A percentile compares a stretch with the other conserved stretches of the same genome.
These are phyloP conservation scores for Hystrix brachyura DNA, from an alignment of 2,113 vertebrate genomes.

Conservation along the genomic window DNA sequence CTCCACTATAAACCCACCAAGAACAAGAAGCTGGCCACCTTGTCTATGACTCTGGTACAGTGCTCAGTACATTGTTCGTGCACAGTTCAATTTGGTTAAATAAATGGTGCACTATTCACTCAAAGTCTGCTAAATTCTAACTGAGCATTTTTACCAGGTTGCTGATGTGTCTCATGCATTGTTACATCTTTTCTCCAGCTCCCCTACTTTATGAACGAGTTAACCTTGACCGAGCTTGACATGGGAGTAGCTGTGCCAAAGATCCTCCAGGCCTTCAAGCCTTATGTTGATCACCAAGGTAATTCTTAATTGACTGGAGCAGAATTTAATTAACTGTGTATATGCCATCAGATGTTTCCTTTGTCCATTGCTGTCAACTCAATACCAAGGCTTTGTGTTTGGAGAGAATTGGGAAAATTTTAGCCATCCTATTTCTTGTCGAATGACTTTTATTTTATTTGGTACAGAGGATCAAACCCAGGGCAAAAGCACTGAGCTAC, in stretches of 20 bases:
- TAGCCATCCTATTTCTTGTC: background rate
- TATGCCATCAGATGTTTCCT: background rate
- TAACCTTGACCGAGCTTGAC: slow-evolving; percentile 97
- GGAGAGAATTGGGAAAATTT: background rate
- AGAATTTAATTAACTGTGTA: background rate
- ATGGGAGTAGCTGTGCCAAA: slow-evolving; percentile 98
- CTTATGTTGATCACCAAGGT: slow-evolving; percentile 97
- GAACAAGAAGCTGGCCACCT: background rate
- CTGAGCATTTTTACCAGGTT: background rate
- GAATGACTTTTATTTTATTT: background rate
- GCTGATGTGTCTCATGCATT: slow-evolving; percentile 33
- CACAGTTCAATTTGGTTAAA: background rate
- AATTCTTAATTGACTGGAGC: slow-evolving; percentile 68
- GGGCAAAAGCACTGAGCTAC: background rate
- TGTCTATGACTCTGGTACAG: accelerated
- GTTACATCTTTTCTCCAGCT: slow-evolving; percentile 88
- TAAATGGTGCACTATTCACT: background rate
- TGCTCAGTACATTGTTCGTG: background rate
- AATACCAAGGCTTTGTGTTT: background rate
- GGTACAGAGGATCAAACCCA: background rate
- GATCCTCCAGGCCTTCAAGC: slow-evolving; percentile 96
- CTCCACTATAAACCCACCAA: background rate
- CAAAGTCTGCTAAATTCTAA: background rate
- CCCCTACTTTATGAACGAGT: slow-evolving; percentile 99
- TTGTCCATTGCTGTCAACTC: background rate